A percentile compares a stretch with the other conserved stretches of the same genome.
These are phyloP conservation scores for Sebastes jordani DNA, from an alignment of 2,797 vertebrate genomes.

Conservation along the genomic window DNA sequence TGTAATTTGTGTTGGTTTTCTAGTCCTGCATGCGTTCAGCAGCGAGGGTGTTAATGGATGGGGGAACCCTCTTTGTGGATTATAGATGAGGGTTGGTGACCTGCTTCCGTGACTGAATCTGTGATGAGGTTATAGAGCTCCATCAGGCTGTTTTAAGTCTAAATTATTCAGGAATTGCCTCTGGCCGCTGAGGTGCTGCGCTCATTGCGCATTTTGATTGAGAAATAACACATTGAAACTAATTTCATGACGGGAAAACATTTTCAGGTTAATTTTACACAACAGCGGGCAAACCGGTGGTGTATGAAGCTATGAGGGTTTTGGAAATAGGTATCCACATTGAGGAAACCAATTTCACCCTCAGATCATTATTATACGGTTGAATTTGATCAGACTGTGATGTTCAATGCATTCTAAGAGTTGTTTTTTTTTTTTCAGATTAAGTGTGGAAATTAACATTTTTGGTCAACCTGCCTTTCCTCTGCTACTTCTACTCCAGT, in stretches of 20 bases:
- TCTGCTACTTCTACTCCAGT: background rate
- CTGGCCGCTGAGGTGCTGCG: background rate
- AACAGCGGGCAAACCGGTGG: conserved; percentile 24
- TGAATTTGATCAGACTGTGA: conserved; percentile 3
- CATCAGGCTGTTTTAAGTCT: conserved; percentile 36
- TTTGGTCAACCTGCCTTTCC: background rate
- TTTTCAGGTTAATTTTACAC: conserved; percentile 58
- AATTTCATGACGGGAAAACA: conserved; percentile 37
- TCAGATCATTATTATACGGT: background rate
- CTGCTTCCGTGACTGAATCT: conserved; percentile 64
- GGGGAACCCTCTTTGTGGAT: conserved; percentile 46
- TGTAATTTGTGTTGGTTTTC: conserved; percentile 9
- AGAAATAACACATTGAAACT: conserved; percentile 28
- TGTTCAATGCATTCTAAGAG: background rate
- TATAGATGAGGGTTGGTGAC: conserved; percentile 59
- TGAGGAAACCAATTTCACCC: conserved; percentile 29
- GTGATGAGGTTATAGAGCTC: conserved; percentile 50
- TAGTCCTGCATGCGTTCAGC: conserved; percentile 1
- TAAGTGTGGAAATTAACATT: background rate
- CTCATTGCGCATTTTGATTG: conserved; percentile 42
- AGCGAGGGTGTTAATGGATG: conserved; percentile 53
- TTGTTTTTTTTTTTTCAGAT: background rate
- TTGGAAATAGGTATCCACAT: background rate
- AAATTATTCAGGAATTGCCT: conserved; percentile 59
- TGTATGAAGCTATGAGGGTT: background rate